phyloP scores from a whole-genome alignment of 53 echinoderm and acorn worm species.

The Pentamera pediparva region DNA sequence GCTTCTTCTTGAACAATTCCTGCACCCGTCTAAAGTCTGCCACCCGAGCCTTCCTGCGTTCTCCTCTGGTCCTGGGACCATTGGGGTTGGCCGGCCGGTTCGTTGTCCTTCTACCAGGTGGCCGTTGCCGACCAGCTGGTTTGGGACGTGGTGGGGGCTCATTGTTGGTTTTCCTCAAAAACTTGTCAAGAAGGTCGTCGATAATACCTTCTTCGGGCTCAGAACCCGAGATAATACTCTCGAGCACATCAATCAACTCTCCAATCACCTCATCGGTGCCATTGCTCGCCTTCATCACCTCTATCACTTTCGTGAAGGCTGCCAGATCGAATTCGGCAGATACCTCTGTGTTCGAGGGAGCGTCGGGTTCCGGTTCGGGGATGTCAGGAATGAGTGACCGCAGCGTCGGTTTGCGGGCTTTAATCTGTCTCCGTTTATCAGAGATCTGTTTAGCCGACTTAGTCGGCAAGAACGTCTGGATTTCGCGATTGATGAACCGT shows the following conservation, averaged over 20 bases:
- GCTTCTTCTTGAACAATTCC: background rate
- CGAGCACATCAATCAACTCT: background rate
- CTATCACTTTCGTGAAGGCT: background rate
- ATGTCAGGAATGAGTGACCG: too few relatives aligned
- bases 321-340: background rate
- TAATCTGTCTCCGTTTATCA: background rate
- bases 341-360: background rate
- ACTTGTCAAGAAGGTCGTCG: background rate
- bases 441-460: background rate
- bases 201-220: background rate
- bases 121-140: background rate
- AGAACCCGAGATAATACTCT: background rate
- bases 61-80: conserved; percentile 7
- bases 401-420: too few relatives aligned
- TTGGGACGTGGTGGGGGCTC: background rate
- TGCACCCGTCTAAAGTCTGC: background rate
- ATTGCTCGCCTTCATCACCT: background rate
- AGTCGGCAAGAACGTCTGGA: background rate
- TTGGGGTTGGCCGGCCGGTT: background rate
- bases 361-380: background rate
- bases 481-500: background rate
- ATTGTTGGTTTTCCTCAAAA: background rate
- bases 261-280: background rate
- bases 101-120: too few relatives aligned
- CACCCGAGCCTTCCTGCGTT: conserved; percentile 4